These are phyloP conservation scores for Istiophorus platypterus DNA, from an alignment of 2,113 vertebrate species.

Conservation along the genomic window DNA sequence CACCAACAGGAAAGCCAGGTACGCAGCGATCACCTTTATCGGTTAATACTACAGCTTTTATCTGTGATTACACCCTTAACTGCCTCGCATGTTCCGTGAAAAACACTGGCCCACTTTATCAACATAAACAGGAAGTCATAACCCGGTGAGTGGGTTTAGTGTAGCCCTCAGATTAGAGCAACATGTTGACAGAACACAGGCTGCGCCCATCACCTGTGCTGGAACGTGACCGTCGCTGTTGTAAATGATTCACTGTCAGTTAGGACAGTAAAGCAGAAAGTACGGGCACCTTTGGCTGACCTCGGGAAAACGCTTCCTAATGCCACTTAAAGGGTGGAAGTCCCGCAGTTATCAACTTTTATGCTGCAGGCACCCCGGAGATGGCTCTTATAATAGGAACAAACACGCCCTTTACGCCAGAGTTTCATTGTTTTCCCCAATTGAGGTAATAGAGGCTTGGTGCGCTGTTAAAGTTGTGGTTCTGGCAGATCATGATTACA, in stretches of 20 bases:
- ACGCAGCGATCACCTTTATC: background rate
- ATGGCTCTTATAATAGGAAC: constrained; percentile 16
- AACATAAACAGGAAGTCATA: constrained; percentile 35
- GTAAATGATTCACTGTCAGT: constrained; percentile 76
- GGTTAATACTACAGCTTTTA: constrained; percentile 45
- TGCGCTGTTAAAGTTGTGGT: background rate
- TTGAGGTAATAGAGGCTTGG: background rate
- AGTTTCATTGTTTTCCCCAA: background rate
- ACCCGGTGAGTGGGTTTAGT: constrained; percentile 26
- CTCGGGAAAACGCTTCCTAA: constrained; percentile 53
- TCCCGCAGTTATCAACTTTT: constrained; percentile 44
- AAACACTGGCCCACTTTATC: constrained; percentile 34
- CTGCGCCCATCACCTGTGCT: constrained; percentile 71
- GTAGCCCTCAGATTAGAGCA: constrained; percentile 9
- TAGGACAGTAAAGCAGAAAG: constrained; percentile 43
- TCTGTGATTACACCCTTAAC: background rate
- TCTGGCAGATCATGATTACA: constrained; percentile 34
- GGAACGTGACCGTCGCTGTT: constrained; percentile 79
- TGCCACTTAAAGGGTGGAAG: constrained; percentile 51
- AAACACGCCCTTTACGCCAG: constrained; percentile 12
- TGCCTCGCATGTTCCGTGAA: background rate
- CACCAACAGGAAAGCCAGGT: background rate
- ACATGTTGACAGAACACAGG: constrained; percentile 35
- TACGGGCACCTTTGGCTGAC: constrained; percentile 68
- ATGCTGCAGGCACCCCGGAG: background rate